Base-by-base conservation (phyloP, 2,888 invertebrate species). In the Spicauda simplicius region DNA sequence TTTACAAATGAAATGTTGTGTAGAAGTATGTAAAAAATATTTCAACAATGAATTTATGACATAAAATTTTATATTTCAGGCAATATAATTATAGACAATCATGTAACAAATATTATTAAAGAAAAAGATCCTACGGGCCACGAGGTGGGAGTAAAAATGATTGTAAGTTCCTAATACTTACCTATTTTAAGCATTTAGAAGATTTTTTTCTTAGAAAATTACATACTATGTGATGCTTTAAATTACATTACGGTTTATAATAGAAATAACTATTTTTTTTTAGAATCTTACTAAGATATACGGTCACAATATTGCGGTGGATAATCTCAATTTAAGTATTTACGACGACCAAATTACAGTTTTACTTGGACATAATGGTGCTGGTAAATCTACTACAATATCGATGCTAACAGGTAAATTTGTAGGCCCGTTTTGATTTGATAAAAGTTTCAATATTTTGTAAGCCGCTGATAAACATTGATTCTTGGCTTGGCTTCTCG, bases 371-470 rank as follows among this genome's bases (percentile, higher is more conserved):
- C 94, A 93, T 77, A 98, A 97, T 79, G 98, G 98, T 3, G 98
- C 98, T 58, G 98, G 98, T 11, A 98, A 98, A 92, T 98, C 98
- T 0, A 98, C 98, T 0, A 97, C 98, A 0, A 98, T 98, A 94
- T 97, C 97, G 0, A 98, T 98, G 96, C 88, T 98, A 54, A 98
- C 98, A 50, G 98, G 95, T 95, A 77, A 69, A 8, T 45, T n/a
- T 12, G 14, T 25, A 48, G 14, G 12, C 16, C 3, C 5, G 33
- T 33, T 33, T 33, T 33, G 6, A 48, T 48, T 48, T 48, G 48
- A 16, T 48, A 16, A 16, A 48, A 16, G 2, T 14, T 14, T 14
- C 5, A 8, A 33, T 33, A 10, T 1, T 33, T 33, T 25, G n/a
- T n/a, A n/a, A n/a, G n/a, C n/a, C 30, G 10, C 33, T 33, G 33